phyloP scores from a whole-genome alignment of 2,113 vertebrate species.

The Vombatus ursinus region DNA sequence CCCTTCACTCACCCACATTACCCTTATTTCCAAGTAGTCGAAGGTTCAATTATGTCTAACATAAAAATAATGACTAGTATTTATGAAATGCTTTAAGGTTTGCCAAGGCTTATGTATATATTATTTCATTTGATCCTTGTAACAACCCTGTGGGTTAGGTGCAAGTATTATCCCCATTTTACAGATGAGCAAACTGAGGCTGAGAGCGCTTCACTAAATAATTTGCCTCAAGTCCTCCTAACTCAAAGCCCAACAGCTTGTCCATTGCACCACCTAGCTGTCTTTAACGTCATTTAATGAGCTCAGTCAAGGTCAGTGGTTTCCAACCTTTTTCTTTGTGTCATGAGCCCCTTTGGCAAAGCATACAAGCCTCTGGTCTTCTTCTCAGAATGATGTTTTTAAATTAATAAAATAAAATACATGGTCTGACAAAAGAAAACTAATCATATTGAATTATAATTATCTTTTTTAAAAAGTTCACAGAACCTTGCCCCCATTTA shows the following conservation, averaged over 20 bases:
- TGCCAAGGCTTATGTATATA: neutral
- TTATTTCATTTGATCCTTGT: neutral
- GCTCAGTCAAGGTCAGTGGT: neutral
- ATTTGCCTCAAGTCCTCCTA: neutral
- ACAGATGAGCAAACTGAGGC: neutral
- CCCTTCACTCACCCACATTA: neutral
- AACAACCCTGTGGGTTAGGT: neutral
- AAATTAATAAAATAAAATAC: too few species aligned
- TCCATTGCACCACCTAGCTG: neutral
- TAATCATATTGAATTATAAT: neutral
- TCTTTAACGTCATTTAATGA: neutral
- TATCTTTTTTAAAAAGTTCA: neutral
- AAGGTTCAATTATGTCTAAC: neutral
- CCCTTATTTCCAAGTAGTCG: neutral
- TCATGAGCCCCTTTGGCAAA: too few species aligned
- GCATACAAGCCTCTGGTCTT: too few species aligned
- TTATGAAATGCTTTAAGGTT: neutral
- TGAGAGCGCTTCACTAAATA: neutral
- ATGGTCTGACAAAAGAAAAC: too few species aligned
- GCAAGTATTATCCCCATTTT: neutral
- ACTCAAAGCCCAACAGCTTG: neutral
- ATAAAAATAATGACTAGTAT: neutral
- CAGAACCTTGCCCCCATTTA: neutral
- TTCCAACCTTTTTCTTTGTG: neutral
- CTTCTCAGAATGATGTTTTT: too few species aligned